Base-by-base conservation (phyloP, 2,888 invertebrate genomes). In the Didymodactylos carnosus region DNA sequence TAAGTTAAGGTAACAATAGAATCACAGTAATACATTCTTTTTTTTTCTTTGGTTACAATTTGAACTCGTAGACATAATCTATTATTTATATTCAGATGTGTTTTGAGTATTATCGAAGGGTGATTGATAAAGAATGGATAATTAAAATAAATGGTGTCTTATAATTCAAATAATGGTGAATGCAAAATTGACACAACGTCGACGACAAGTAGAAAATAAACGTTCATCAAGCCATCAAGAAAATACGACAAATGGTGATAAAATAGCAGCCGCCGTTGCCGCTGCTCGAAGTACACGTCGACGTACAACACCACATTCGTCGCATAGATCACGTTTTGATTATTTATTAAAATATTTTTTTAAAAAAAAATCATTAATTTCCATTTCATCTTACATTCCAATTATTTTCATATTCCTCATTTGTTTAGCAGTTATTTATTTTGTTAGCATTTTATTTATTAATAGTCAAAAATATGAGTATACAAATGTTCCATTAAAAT, bases 401-500 rank as follows among this genome's bases (percentile, higher is more conserved):
- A 35, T 35, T 16, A 19, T 62, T 29, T 19, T 62, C 19, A 62
- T 35, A 35, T 14, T 16, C 16, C 4, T 29, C 16, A 8, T 62
- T 11, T 10, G 29, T 8, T 14, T 35, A 62, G 29, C 35, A 35
- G 10, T 8, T 62, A 6, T 19, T 0, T 62, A 62, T 27, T 19
- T 62, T 25, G 0, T 62, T 35, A 35, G 29, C 10, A 4, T 62
- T 29, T 35, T 62, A 16, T 5, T 35, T 1, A 35, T 35, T 62
- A 27, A 35, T 13, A 35, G 35, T 62, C 53, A 62, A 19, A n/a
- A n/a, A n/a, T 62, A 62, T 62, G 53, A 62, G n/a, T 35, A 62
- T 35, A 62, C 53, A 0, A 91, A 91, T 81, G 92, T 92, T 0
- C 91, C 91, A 0, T 89, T 89, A 77, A 88, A 89, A 79, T 88